Base-by-base conservation (phyloP, 2,888 invertebrate genomes). In the Calameuta idolon region DNA sequence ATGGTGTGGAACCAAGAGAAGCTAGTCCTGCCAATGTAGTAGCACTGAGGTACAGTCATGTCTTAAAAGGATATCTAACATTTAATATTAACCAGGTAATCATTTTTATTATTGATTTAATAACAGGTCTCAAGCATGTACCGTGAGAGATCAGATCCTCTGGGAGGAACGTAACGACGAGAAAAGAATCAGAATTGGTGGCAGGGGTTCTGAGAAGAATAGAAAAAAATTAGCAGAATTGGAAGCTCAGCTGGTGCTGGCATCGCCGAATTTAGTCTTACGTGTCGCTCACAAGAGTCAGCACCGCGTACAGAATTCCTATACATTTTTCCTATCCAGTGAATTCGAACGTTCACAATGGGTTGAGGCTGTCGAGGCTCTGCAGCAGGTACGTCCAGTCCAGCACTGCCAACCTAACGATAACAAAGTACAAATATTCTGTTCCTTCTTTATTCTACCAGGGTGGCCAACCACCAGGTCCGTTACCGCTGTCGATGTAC, bases 271-370 rank as follows among this genome's bases (percentile, higher is more conserved):
- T 93, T 93, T 98, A 83, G 95, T 97, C 80, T 95, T 98, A 90
- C 94, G 96, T 74, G 94, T 98, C 80, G 95, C 95, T 75, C 96
- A 96, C 84, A 94, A 94, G 87, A 93, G 93, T 79, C 94, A 95
- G 77, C 94, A 94, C 87, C 93, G 96, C 75, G 94, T 94, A 69
- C 95, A 95, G 90, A 91, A 91, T 81, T 87, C 89, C 33, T 93
- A 93, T 85, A 95, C 96, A 77, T 97, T 98, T 93, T 97, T 98
- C 92, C 93, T 98, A 87, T 97, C 98, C 84, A 98, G 98, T 0
- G 98, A 98, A 92, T 98, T 97, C 89, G 98, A 98, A 92, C 94
- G 98, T 77, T 96, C 96, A 82, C 98, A 98, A 90, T 98, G 98
- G 98, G 95, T 97, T 84, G 98, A 98, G 90, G 96, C 98, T 4